Base-by-base conservation (phyloP, 1,140 invertebrate species). In the Drosophila suzukii region DNA sequence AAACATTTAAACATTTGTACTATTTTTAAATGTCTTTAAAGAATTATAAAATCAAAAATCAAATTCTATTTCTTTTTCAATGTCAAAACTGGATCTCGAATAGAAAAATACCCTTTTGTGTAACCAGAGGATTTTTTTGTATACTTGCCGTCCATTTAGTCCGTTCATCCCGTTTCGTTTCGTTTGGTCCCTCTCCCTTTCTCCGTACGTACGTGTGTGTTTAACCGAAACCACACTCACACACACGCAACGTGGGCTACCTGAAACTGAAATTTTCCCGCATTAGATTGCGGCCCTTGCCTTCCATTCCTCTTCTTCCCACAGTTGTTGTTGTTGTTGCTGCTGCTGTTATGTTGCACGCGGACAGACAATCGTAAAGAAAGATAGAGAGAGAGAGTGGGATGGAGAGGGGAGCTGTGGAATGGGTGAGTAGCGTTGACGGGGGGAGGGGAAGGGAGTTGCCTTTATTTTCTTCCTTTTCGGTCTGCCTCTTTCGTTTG, bases 191-290 rank as follows among this genome's bases (percentile, higher is more conserved):
- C 54, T n/a, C 36, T 62, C 62, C 61, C 24, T n/a, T 36, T 63
- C 34, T 66, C 1, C n/a, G 30, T n/a, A 12, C 50, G 27, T 65
- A 12, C 36, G 20, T 65, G 46, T 68, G 44, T 68, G 44, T 51
- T 15, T 49, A 12, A 30, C 24, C 20, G 32, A 17, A 44, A 59
- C 36, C 38, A 17, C 50, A 39, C 58, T 58, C 47, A 44, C 41
- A 62, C 62, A 65, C 62, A 68, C 43, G 44, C 46, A 58, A 62
- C 62, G 43, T 51, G 38, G 53, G 62, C 84, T 88, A 88, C 84
- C 84, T 88, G 84, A 89, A 88, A 80, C 84, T 82, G 71, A 89
- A 89, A 86, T 81, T 88, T 88, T 89, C 84, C 84, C 76, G 84
- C 77, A 88, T 88, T 88, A 89, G 83, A 84, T 88, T 76, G 71